Evolutionary conservation across 2,113 vertebrate species (phyloP).

Genomic region (Toxotes jaculatrix): DNA sequence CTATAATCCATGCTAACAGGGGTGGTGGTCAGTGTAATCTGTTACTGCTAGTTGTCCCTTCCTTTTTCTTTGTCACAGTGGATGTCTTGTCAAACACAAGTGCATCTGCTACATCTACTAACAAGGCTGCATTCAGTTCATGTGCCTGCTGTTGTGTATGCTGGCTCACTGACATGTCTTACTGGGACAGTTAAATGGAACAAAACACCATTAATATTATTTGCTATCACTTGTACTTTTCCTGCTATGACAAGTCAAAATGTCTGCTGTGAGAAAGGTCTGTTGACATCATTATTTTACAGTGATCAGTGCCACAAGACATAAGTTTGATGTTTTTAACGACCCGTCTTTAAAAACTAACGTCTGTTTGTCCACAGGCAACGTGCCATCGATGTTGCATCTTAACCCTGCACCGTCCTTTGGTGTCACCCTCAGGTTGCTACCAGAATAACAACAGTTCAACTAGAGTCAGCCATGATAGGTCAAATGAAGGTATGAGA

Average conservation of each 20-base stretch:
- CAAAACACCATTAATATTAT: neutral
- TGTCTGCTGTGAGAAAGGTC: neutral
- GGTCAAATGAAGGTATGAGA: neutral
- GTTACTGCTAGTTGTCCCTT: neutral
- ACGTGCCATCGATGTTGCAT: neutral
- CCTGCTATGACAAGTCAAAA: neutral
- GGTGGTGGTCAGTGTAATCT: too few species aligned
- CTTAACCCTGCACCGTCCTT: neutral
- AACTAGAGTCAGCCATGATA: too few species aligned
- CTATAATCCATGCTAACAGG: neutral
- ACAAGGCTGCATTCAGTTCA: neutral
- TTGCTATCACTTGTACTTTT: neutral
- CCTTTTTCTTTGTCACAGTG: neutral
- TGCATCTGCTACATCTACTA: too few species aligned
- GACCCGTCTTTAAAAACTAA: neutral
- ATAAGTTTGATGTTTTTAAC: neutral
- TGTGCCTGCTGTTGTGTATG: neutral
- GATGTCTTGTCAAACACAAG: neutral
- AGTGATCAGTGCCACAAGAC: neutral
- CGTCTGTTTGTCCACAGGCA: neutral
- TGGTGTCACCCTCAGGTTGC: neutral
- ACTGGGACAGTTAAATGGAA: neutral
- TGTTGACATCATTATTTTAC: neutral
- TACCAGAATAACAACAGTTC: neutral
- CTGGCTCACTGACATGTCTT: neutral